Percentiles rank a stretch among this genome's conserved stretches.
Conservation (phyloP, 2,888 invertebrate species). For the Scotopteryx bipunctaria region DNA sequence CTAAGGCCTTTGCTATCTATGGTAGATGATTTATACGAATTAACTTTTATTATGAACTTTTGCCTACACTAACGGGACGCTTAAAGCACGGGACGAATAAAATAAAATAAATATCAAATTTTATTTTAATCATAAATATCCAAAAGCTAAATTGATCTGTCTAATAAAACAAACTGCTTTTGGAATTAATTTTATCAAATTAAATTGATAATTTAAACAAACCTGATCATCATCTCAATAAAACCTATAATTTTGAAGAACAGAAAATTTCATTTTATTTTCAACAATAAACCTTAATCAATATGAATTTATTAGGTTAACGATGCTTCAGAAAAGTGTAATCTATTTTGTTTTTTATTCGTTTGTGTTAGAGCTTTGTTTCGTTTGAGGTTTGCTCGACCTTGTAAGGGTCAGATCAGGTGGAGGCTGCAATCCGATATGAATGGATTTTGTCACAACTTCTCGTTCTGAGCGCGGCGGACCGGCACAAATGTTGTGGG, state of each 20-base stretch:
- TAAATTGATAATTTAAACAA: conserved; percentile 5
- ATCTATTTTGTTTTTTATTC: conserved; percentile 8
- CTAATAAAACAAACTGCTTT: conserved; percentile 7
- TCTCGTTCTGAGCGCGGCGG: conserved; percentile 47
- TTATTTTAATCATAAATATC: not conserved
- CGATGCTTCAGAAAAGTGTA: not conserved
- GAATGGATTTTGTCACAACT: conserved; percentile 55
- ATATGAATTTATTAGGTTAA: conserved; percentile 20
- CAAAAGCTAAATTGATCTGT: conserved; percentile 7
- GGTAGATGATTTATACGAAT: no score
- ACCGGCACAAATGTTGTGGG: conserved; percentile 56
- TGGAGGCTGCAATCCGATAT: conserved; percentile 53
- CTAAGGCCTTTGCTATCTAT: no score
- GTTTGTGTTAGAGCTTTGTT: conserved; percentile 14
- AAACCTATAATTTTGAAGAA: conserved; percentile 5
- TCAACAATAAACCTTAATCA: conserved; percentile 14
- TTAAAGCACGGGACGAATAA: no score
- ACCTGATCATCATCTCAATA: conserved; percentile 6
- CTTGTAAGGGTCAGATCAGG: conserved; percentile 34
- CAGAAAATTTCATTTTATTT: conserved; percentile 9
- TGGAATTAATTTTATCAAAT: conserved; percentile 4
- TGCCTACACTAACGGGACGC: no score
- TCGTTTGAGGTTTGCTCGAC: conserved; percentile 15
- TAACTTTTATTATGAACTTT: no score
- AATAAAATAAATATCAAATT: conserved; percentile 1